Percentiles rank a stretch among this genome's conserved stretches.
These are phyloP conservation scores for Globicephala melas DNA, from an alignment of 2,113 vertebrate species.

Conservation along the genomic window DNA sequence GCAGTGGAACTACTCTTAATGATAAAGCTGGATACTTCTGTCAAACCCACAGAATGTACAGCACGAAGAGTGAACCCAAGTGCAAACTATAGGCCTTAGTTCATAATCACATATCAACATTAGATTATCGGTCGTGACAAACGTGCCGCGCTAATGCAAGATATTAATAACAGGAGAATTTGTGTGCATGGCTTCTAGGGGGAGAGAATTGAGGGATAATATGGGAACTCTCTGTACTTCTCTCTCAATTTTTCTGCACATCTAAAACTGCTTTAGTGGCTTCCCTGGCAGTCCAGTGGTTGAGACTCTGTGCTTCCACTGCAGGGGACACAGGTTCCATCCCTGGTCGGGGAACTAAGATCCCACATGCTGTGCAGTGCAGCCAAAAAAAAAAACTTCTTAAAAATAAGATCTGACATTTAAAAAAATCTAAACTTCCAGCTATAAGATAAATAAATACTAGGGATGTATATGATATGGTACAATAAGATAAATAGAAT, in stretches of 20 bases:
- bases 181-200: not conserved
- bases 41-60: not conserved
- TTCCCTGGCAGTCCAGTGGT: too few species aligned
- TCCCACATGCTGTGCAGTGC: too few species aligned
- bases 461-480: too few species aligned
- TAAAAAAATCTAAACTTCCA: too few species aligned
- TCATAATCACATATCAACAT: not conserved
- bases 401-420: too few species aligned
- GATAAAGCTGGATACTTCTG: not conserved
- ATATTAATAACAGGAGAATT: not conserved
- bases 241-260: not conserved
- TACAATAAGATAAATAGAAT: too few species aligned
- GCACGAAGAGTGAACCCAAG: not conserved
- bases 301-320: too few species aligned
- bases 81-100: not conserved
- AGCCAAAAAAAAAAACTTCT: too few species aligned
- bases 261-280: not conserved
- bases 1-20: accelerated
- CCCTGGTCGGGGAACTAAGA: too few species aligned
- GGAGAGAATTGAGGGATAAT: not conserved
- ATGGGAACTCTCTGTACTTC: not conserved
- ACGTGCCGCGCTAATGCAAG: not conserved
- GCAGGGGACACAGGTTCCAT: too few species aligned
- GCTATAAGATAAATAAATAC: too few species aligned
- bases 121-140: not conserved